Evolutionary conservation across 2,113 vertebrate species (phyloP).

Genomic region (Protomyctophum bolini): DNA sequence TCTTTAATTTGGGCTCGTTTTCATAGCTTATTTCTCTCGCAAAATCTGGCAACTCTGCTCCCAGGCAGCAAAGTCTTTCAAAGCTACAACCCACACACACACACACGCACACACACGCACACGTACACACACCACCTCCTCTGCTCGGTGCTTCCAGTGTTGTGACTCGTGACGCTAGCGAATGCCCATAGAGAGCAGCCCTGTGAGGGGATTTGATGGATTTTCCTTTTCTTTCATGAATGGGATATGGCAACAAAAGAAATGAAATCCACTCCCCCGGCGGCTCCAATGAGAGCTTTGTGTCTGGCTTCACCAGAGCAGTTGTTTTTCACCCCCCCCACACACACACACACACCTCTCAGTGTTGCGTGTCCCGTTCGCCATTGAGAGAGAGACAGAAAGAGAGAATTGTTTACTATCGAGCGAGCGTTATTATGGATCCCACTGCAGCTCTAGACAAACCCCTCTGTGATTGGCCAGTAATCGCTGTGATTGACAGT

Average conservation of each 20-base stretch:
- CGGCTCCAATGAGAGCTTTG: conserved; percentile 5
- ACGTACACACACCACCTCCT: too few relatives aligned
- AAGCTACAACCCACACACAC: too few relatives aligned
- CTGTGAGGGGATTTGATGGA: conserved; percentile 37
- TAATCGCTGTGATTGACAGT: too few relatives aligned
- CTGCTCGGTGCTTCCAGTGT: conserved; percentile 33
- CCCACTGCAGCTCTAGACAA: too few relatives aligned
- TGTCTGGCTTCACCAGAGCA: conserved; percentile 34
- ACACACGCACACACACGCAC: too few relatives aligned
- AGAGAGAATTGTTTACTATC: conserved; percentile 24
- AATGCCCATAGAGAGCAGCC: conserved; percentile 24
- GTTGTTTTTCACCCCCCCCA: conserved; percentile 71
- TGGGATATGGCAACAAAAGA: conserved; percentile 35
- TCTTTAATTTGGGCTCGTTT: too few relatives aligned
- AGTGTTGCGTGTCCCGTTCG: conserved; percentile 37
- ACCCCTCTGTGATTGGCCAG: too few relatives aligned
- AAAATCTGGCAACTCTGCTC: too few relatives aligned
- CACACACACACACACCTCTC: too few relatives aligned
- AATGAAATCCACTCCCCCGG: conserved; percentile 44
- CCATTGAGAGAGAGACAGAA: conserved; percentile 28
- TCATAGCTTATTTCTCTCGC: too few relatives aligned
- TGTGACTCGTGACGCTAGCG: conserved; percentile 30
- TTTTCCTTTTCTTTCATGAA: conserved; percentile 54
- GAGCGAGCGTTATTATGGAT: too few relatives aligned
- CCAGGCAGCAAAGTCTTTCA: not conserved